Base-by-base conservation (phyloP, 2,113 vertebrate genomes). In the Lophura nycthemera region DNA sequence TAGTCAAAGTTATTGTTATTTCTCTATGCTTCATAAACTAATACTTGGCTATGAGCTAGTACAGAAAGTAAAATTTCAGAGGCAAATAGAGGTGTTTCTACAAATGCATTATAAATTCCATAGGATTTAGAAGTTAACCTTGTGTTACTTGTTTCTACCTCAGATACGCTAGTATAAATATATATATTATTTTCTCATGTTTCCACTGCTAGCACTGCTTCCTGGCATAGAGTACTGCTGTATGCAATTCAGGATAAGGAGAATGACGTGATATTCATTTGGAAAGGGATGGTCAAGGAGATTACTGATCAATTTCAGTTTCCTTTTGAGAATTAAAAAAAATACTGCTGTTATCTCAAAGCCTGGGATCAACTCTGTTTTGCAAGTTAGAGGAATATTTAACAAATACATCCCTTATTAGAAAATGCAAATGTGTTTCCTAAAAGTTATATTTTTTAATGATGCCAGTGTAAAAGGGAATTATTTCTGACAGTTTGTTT, bases 401-500 rank as follows among this genome's bases (percentile, higher is more conserved):
- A 89, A 18, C 27, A 73, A 73, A 63, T 11, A 63, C 11, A 2
- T 7, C 38, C 59, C 13, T 36, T 34, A 4, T 0, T 76, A 50
- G 71, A 92, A 83, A 93, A 88, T 36, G 32, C 65, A 54, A 57
- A 45, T 13, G 29, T 13, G 17, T 73, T 66, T 63, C 71, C 38
- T 66, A 54, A 13, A 50, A 57, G 45, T 43, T 38, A 3, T 25
- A 56, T 3, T 29, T 89, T 81, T 89, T 91, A 42, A 91, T 36
- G 16, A 71, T 84, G 63, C 47, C 64, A 56, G 66, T 92, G 86
- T 81, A 94, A 81, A 90, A 81, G 60, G 65, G 38, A 74, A 75
- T 69, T 59, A 59, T 86, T 86, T 78, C 34, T 73, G 48, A 86
- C 36, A 75, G 36, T 91, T 91, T 91, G 78, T 92, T 86, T 93